Conservation (phyloP, 92 coral and sea anemone species). For the Porites lobata region DNA sequence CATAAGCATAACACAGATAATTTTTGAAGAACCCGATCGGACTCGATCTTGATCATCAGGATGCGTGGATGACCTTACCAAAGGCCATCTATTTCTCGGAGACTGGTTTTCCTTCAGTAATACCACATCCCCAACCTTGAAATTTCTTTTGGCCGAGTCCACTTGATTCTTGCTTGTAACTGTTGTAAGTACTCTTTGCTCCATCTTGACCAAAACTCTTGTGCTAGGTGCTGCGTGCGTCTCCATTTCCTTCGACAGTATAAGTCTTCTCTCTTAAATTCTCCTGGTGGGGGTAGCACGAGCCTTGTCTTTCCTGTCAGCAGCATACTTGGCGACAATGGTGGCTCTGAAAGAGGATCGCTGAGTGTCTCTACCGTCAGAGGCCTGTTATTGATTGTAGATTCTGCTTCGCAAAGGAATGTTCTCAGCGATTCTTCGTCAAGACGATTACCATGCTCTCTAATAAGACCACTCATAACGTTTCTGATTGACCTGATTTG, state of each 20-base stretch:
- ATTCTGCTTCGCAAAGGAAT: conserved; percentile 64
- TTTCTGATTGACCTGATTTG: conserved; percentile 61
- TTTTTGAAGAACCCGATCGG: too few relatives aligned
- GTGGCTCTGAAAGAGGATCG: conserved; percentile 55
- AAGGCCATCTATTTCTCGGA: conserved; percentile 55
- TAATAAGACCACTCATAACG: conserved; percentile 54
- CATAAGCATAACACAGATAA: too few relatives aligned
- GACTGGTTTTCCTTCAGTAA: conserved; percentile 52
- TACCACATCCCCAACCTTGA: conserved; percentile 49
- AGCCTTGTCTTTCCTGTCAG: conserved; percentile 71
- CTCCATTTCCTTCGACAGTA: conserved; percentile 65
- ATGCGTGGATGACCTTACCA: conserved; percentile 38
- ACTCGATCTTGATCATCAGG: conserved; percentile 57
- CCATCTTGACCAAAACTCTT: conserved; percentile 72
- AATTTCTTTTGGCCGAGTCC: conserved; percentile 56
- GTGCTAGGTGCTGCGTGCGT: conserved; percentile 53
- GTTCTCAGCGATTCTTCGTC: conserved; percentile 48
- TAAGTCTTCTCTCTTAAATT: conserved; percentile 63
- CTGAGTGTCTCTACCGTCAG: conserved; percentile 60
- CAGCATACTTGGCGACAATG: conserved; percentile 65
- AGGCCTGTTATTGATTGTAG: conserved; percentile 64
- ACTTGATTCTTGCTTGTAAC: conserved; percentile 54
- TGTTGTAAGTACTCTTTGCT: conserved; percentile 65
- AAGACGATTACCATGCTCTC: conserved; percentile 46
- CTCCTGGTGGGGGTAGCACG: conserved; percentile 70